Base-by-base conservation (phyloP, 1,140 invertebrate genomes). In the Diabrotica virgifera region DNA sequence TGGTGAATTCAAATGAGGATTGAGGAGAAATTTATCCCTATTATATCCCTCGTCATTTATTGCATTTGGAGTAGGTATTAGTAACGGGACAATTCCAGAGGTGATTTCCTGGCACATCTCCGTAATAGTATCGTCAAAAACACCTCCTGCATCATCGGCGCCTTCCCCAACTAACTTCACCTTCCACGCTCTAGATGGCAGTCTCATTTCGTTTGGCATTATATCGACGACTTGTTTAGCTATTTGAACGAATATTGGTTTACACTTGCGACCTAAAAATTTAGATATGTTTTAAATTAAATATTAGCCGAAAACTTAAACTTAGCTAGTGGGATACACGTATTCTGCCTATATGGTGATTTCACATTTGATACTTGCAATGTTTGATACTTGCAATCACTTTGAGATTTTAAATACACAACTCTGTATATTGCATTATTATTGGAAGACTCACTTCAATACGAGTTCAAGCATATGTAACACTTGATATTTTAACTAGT, bases 41-140 rank as follows among this genome's bases (percentile, higher is more conserved):
- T 88, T 88, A 73, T 84, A 87, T 5, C 87, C 87, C 59, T 82
- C 80, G 65, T 86, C 84, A 72, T 84, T 83, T 0, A 79, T 63
- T 5, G 83, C 80, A 74, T 86, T 86, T 9, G 85, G 85, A 5
- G 85, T 86, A 7, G 83, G 83, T 10, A 86, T 78, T 12, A 86
- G 75, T 12, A 85, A 75, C 35, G 83, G 82, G 0, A 86, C 81
- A 5, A 76, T 72, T 5, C 81, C 82, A 12, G 76, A 79, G 0
- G 74, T 77, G 9, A 86, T 80, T 77, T 86, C 85, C 67, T 83
- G 79, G 72, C 87, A 88, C 85, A 89, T 88, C 74, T 89, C 86
- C 5, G 87, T 88, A 37, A 89, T 88, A 2, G 86, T 89, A 75
- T 89, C 88, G 77, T 89, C 87, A 80, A 89, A 89, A 10, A 89